These are phyloP conservation scores for Tricholaema leucomelas DNA, from an alignment of 2,113 vertebrate species.

Conservation along the genomic window DNA sequence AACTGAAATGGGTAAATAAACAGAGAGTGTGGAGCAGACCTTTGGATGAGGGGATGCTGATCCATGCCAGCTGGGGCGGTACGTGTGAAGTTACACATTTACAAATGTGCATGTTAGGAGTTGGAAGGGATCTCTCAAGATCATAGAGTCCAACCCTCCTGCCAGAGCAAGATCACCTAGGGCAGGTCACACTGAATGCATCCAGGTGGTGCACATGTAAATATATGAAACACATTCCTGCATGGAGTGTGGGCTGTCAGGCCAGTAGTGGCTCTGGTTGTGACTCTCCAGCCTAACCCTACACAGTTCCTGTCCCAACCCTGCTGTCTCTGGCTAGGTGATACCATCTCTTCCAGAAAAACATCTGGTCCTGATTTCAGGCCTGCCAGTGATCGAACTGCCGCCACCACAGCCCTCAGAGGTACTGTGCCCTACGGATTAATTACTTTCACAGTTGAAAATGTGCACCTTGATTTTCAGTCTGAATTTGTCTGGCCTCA, in stretches of 20 bases:
- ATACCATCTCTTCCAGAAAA: slow-evolving; percentile 24
- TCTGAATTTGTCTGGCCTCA: slow-evolving; percentile 37
- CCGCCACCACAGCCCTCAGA: background rate
- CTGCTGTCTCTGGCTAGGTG: background rate
- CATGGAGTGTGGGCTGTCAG: background rate
- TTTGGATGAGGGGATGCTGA: background rate
- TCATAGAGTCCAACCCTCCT: too few relatives aligned
- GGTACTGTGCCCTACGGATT: slow-evolving; percentile 25
- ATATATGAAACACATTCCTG: background rate
- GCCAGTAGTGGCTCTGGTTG: accelerated
- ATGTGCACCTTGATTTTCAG: slow-evolving; percentile 55
- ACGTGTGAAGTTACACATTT: background rate
- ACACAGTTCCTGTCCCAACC: background rate
- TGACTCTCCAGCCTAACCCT: background rate
- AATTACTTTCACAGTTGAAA: slow-evolving; percentile 66
- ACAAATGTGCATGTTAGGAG: background rate
- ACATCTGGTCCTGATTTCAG: slow-evolving; percentile 55
- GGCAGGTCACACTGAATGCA: too few relatives aligned
- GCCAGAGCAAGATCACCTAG: too few relatives aligned
- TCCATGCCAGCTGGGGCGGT: background rate
- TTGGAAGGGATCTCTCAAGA: too few relatives aligned
- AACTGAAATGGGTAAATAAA: slow-evolving; percentile 14
- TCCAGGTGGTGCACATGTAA: too few relatives aligned
- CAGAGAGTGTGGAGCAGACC: background rate
- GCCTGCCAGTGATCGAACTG: accelerated